Evolutionary conservation across 2,797 vertebrate genomes (phyloP).

Genomic region (Holocentrus rufus): DNA sequence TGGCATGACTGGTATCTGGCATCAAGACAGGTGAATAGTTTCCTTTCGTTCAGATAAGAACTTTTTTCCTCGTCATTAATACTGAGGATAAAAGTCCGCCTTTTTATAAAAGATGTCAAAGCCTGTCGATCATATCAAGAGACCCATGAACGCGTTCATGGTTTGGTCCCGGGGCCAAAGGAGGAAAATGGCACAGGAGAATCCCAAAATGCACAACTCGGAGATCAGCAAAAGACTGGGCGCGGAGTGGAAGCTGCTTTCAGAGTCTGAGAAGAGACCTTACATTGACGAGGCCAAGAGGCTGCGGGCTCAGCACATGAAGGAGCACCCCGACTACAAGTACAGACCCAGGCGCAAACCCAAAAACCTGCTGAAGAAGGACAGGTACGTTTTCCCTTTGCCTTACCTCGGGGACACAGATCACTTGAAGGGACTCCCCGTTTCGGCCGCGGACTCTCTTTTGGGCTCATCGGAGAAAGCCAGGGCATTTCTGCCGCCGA

Average conservation of each 20-base stretch:
- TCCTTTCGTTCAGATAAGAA: constrained; percentile 68
- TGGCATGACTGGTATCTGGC: constrained; percentile 81
- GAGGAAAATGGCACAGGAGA: constrained; percentile 94
- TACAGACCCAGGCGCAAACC: constrained; percentile 91
- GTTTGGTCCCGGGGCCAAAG: constrained; percentile 92
- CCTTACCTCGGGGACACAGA: constrained; percentile 98
- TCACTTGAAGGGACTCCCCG: constrained; percentile 93
- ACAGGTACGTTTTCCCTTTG: constrained; percentile 98
- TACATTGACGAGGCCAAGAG: constrained; percentile 92
- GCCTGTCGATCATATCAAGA: constrained; percentile 95
- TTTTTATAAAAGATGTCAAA: constrained; percentile 89
- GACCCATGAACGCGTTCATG: constrained; percentile 96
- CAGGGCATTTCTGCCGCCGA: constrained; percentile 93
- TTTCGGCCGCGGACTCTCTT: constrained; percentile 92
- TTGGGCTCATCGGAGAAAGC: constrained; percentile 92
- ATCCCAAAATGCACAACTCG: constrained; percentile 94
- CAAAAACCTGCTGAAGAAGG: constrained; percentile 93
- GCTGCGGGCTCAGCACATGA: constrained; percentile 92
- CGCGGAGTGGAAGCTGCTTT: constrained; percentile 91
- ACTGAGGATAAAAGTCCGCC: constrained; percentile 69
- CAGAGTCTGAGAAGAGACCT: constrained; percentile 89
- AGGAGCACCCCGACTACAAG: constrained; percentile 94
- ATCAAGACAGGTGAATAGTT: constrained; percentile 81
- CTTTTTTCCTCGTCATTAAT: constrained; percentile 75
- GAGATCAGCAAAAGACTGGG: constrained; percentile 92